phyloP scores from a whole-genome alignment of 1,140 invertebrate genomes.

The Drosophila auraria region DNA sequence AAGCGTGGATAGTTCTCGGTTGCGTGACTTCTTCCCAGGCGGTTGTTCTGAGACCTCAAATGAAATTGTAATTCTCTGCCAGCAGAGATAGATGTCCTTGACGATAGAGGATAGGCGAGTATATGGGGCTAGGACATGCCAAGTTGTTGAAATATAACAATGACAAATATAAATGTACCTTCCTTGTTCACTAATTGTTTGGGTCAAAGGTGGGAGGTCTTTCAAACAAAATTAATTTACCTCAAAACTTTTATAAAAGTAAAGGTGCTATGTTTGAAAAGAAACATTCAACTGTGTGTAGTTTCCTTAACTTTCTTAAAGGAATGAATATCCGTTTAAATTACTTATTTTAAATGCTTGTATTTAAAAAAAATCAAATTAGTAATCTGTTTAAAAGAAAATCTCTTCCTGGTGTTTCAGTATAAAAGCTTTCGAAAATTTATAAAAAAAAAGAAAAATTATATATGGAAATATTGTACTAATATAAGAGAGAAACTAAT shows the following conservation, averaged over 20 bases:
- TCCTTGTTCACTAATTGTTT: conserved; percentile 15
- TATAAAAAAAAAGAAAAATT: no score
- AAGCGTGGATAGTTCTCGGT: conserved; percentile 47
- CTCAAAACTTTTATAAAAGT: not conserved
- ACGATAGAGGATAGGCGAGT: not conserved
- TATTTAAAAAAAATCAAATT: no score
- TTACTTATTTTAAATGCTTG: no score
- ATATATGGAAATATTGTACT: no score
- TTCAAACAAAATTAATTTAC: not conserved
- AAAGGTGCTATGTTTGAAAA: not conserved
- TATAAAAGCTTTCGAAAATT: no score
- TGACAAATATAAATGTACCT: not conserved
- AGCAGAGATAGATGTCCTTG: conserved; percentile 40
- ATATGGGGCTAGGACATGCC: conserved; percentile 8
- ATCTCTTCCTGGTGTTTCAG: no score
- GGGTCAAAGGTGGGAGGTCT: no score
- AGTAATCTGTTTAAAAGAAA: no score
- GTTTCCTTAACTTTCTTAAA: no score
- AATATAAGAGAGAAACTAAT: no score
- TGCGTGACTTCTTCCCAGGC: conserved; percentile 62
- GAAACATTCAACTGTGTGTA: no score
- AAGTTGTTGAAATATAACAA: conserved; percentile 1
- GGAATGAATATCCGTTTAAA: no score
- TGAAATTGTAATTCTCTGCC: conserved; percentile 20
- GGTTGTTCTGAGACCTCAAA: conserved; percentile 8